Base-by-base conservation (phyloP, 1,140 invertebrate species). In the Drosophila nikananu region DNA sequence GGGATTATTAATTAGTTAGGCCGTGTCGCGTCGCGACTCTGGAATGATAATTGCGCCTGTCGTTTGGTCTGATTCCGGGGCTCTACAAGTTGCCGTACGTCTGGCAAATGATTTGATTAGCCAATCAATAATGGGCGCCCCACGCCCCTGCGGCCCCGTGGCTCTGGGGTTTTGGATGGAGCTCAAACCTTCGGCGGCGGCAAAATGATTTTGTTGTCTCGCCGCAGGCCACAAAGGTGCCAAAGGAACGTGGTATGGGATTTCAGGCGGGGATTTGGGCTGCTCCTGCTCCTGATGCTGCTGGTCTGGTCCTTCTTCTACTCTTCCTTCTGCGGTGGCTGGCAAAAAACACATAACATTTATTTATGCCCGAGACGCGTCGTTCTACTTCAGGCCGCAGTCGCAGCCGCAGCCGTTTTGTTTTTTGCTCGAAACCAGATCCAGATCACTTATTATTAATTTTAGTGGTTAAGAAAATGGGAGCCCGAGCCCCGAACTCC, bases 401-500 rank as follows among this genome's bases (percentile, higher is more conserved):
- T 35, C 62, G 37, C 46, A 52, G 32, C 32, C 44, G 19, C 61
- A 66, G 48, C 49, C 51, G 57, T 70, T 82, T 60, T 75, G 65
- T 59, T 71, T 74, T 71, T 57, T 74, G 57, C 60, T 79, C 75
- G 86, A 79, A 90, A 86, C 82, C 86, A 89, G 81, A 91, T 86
- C 83, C 81, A 92, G 91, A 92, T 92, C 91, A 92, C 91, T 92
- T 92, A 91, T 92, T 92, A 92, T 92, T 92, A 92, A 92, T 92
- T 91, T 92, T 92, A 92, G 91, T 92, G 91, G 91, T 91, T 92
- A 89, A 86, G 81, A 83, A 92, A 84, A 91, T 91, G 73, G 78
- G 78, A 89, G 91, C 81, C 81, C 63, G 27, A 21, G 41, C 39
- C 74, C 62, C 70, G 62, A 65, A 80, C 78, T 57, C 54, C 52